These are phyloP conservation scores for Equus przewalskii DNA, from an alignment of 2,113 vertebrate species.

Conservation along the genomic window DNA sequence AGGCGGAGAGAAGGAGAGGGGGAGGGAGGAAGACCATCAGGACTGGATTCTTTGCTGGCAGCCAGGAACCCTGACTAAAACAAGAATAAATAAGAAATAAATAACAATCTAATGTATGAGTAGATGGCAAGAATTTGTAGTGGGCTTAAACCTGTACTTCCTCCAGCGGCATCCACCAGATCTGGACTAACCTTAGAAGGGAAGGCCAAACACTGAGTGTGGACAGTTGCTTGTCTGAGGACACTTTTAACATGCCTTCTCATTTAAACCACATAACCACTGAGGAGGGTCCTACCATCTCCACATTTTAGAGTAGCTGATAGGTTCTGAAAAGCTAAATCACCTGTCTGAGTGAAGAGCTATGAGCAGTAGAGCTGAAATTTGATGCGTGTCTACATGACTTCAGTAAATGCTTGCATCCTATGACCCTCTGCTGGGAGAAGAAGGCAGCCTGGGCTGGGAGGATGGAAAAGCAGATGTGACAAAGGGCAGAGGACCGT, in stretches of 20 bases:
- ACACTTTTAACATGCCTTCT: background rate
- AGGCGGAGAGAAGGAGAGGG: fast-evolving
- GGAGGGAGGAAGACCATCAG: fast-evolving
- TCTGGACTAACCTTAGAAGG: background rate
- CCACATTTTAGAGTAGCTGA: background rate
- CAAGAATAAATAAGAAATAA: slow-evolving; percentile 28
- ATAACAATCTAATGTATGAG: background rate
- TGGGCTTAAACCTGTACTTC: background rate
- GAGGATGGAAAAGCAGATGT: background rate
- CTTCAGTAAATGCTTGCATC: background rate
- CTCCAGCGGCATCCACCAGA: background rate
- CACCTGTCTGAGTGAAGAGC: background rate
- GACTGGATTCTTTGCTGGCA: background rate
- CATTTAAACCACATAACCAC: background rate
- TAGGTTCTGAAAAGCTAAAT: background rate
- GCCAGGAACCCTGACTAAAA: background rate
- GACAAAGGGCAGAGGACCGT: background rate
- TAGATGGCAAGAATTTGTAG: background rate
- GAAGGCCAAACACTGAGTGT: background rate
- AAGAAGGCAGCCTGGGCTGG: background rate
- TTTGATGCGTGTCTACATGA: background rate
- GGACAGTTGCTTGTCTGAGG: background rate
- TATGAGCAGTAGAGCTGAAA: background rate
- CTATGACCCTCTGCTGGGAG: background rate
- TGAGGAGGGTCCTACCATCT: background rate